Base-by-base conservation (phyloP, 2,888 invertebrate species). In the Dinocampus coccinellae region DNA sequence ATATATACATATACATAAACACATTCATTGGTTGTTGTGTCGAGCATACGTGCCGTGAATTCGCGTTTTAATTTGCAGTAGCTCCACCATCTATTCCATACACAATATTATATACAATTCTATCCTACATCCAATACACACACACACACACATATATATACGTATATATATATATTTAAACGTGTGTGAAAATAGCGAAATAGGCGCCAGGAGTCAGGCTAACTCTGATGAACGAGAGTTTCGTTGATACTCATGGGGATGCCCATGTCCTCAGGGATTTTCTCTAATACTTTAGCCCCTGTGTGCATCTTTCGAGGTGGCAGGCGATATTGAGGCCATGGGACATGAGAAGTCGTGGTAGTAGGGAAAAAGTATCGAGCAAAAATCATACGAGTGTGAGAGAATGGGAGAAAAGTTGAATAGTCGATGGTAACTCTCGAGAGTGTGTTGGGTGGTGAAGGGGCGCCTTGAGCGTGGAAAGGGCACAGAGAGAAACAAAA, bases 171-270 rank as follows among this genome's bases (percentile, higher is more conserved):
- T 26, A 26, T 11, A 55, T 24, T 24, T 22, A 24, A 10, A 26
- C 55, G 55, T 55, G 58, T 33, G 58, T 33, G 58, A 47, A 47
- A 47, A 47, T 47, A 47, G 47, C 13, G 20, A 33, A 47, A 24
- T 58, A 24, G 7, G 57, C 33, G 65, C 52, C 52, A 34, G 24
- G 29, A 67, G 66, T 39, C 55, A 34, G 66, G 55, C 42, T 62
- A 67, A 66, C 33, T 53, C 66, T 71, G 71, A 71, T 71, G 71
- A 67, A 71, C 61, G 55, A 70, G 70, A 29, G 29, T n/a, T 61
- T 16, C 10, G 34, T 33, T 36, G n/a, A 52, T 42, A 70, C 61
- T 55, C 66, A 39, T 55, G n/a, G 13, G 66, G 55, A n/a, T n/a
- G 60, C 29, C 52, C 29, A 62, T 55, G 34, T 33, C 65, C 34